Evolutionary conservation across 2,113 vertebrate genomes (phyloP).

Genomic region (Collichthys lucidus): DNA sequence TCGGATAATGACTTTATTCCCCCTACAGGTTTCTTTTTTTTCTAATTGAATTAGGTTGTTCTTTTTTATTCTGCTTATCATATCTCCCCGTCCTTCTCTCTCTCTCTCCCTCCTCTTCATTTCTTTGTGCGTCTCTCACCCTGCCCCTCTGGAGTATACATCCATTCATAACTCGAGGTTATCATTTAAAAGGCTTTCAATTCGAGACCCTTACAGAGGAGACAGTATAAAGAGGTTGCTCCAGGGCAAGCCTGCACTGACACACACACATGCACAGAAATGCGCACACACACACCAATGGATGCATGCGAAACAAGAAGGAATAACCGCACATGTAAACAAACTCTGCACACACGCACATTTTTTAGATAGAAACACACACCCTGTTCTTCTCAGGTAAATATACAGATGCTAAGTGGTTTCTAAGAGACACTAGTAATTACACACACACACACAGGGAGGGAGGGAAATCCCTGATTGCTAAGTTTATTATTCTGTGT

Average conservation of each 20-base stretch:
- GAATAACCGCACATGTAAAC: constrained; percentile 34
- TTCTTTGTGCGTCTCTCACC: constrained; percentile 31
- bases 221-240: constrained; percentile 64
- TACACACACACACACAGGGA: constrained; percentile 40
- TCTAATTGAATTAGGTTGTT: constrained; percentile 49
- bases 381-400: constrained; percentile 59
- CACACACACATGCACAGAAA: not conserved
- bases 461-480: constrained; percentile 71
- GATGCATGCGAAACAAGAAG: constrained; percentile 28
- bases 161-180: constrained; percentile 73
- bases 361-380: constrained; percentile 31
- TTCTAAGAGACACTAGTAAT: constrained; percentile 63
- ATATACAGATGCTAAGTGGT: constrained; percentile 63
- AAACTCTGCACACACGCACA: constrained; percentile 38
- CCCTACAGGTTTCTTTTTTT: constrained; percentile 46
- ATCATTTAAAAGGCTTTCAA: constrained; percentile 78
- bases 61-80: constrained; percentile 61
- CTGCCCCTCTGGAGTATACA: constrained; percentile 56
- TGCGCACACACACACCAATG: constrained; percentile 1
- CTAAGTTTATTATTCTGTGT: constrained; percentile 63
- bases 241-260: constrained; percentile 17
- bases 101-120: not conserved
- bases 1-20: constrained; percentile 65
- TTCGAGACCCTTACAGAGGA: constrained; percentile 55
- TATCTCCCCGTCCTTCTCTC: constrained; percentile 25